Evolutionary conservation across 2,797 vertebrate genomes (phyloP).

Genomic region (Glyptemys insculpta): DNA sequence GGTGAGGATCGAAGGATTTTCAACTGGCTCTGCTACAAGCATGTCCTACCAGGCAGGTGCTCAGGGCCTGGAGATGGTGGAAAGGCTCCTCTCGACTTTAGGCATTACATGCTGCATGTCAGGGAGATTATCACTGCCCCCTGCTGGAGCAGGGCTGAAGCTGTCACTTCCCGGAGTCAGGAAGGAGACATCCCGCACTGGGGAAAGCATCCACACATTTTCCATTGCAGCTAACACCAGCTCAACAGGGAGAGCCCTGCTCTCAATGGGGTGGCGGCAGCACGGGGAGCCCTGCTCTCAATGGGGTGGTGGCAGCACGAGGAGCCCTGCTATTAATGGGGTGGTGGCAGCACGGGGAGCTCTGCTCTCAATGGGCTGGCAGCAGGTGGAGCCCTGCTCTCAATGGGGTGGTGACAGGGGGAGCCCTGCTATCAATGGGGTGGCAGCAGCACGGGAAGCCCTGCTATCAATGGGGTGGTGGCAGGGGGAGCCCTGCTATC

Average conservation of each 20-base stretch:
- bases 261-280: fast-evolving
- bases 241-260: background rate
- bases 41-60: background rate
- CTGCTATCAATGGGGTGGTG: too few species aligned
- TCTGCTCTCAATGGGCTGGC: too few species aligned
- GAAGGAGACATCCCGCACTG: background rate
- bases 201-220: background rate
- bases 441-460: too few species aligned
- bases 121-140: background rate
- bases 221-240: background rate
- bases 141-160: background rate
- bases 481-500: too few species aligned
- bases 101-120: background rate
- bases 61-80: background rate
- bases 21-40: background rate
- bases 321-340: too few species aligned
- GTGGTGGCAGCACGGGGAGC: fast-evolving
- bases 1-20: background rate
- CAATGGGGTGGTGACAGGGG: too few species aligned
- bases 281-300: too few species aligned
- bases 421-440: too few species aligned
- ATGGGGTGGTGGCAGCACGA: fast-evolving
- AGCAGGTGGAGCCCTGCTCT: too few species aligned
- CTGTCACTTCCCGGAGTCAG: background rate
- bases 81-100: background rate